Evolutionary conservation across 2,888 invertebrate genomes (phyloP).

Genomic region (Lamproptera curius): DNA sequence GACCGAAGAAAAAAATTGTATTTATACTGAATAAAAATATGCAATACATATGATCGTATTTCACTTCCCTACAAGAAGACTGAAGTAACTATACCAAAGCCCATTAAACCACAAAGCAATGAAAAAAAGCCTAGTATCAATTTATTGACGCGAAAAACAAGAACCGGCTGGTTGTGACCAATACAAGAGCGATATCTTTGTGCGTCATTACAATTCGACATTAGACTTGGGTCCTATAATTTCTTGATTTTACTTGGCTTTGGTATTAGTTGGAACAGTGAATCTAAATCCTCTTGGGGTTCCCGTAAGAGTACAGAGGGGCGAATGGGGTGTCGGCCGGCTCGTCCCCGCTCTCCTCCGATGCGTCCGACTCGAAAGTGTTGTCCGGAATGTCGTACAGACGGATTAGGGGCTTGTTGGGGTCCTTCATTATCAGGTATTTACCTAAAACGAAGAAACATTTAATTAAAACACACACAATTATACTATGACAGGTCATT

Average conservation of each 20-base stretch:
- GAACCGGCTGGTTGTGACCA: no score
- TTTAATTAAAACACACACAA: not conserved
- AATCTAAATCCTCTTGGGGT: slow-evolving; percentile 67
- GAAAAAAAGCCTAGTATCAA: no score
- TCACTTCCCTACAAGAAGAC: slow-evolving; percentile 7
- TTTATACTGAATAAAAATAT: slow-evolving; percentile 58
- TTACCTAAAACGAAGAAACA: slow-evolving; percentile 65
- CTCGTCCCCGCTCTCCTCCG: slow-evolving; percentile 90
- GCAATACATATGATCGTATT: slow-evolving; percentile 50
- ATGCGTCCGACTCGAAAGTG: slow-evolving; percentile 98
- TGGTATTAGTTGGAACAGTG: no score
- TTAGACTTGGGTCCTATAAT: no score
- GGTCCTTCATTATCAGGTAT: slow-evolving; percentile 99
- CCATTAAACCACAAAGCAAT: no score
- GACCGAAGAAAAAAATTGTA: slow-evolving; percentile 61
- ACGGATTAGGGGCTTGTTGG: slow-evolving; percentile 98
- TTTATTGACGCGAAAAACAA: no score
- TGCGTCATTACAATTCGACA: no score
- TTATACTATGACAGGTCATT: no score
- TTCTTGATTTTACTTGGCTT: no score
- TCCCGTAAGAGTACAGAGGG: slow-evolving; percentile 71
- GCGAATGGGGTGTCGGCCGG: slow-evolving; percentile 70
- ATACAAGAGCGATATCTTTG: no score
- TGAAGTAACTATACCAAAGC: no score
- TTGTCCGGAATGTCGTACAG: slow-evolving; percentile 99